Evolutionary conservation across 1,140 invertebrate genomes (phyloP), one percentile per base, ranked within the genome.

Genomic region (Lineus longissimus): DNA sequence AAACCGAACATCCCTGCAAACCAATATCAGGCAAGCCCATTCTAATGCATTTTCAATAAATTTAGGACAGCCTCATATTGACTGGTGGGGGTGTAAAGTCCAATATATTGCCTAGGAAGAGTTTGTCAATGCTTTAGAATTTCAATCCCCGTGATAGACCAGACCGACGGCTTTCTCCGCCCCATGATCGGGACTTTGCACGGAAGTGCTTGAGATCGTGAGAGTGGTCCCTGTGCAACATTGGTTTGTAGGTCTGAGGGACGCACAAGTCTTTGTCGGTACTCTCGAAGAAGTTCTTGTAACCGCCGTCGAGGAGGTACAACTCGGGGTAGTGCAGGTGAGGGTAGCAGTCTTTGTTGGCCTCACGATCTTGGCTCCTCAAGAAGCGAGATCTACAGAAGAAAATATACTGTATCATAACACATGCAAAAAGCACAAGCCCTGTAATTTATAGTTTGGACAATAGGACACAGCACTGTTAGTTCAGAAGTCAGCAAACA

Each of bases 291-390:
- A 99, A 99, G 31, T 86, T 86, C 70, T 94, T 89, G 83, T 99
- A 99, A 2, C 97, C 97, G 0, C 93, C 93, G 73, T 96, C 89
- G 6, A 99, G 85, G 0, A 99, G 81, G 78, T 99, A 99, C 9
- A 97, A 82, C 80, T 99, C 97, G 0, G 96, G 95, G 84, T 95
- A 97, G 72, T 91, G 85, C 0, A 99, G 83, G 0, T 86, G 83
- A 0, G 97, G 97, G 81, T 99, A 99, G 57, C 85, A 85, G 41
- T 91, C 88, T 55, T 88, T 87, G 77, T 98, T 96, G 2, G 86
- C 78, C 51, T 87, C 84, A 0, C 97, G 85, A 80, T 99, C 97
- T 22, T 86, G 81, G 55, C 89, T 89, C 0, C 97, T 86, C 4
- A 99, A 81, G 76, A 89, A 94, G 0, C 93, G 86, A 7, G 88